Evolutionary conservation across 2,797 vertebrate species (phyloP).

Genomic region (Gymnothorax reevesii): DNA sequence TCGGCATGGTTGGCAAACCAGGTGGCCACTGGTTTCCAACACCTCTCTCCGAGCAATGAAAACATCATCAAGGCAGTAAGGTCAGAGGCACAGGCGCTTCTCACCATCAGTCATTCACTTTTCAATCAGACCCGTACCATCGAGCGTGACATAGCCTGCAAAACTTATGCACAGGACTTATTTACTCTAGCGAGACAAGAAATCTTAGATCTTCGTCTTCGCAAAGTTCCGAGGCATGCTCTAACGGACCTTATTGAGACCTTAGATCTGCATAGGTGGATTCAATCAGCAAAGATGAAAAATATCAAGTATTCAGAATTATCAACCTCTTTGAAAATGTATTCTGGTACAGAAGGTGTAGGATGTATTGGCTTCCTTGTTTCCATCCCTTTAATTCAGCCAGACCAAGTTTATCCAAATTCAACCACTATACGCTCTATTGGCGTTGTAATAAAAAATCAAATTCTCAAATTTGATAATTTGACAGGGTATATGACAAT

Average conservation of each 20-base stretch:
- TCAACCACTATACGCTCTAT: too few species aligned
- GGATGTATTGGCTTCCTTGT: background rate
- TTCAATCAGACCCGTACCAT: conserved; percentile 23
- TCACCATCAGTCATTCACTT: background rate
- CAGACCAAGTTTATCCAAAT: background rate
- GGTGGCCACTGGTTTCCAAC: too few species aligned
- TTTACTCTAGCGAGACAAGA: conserved; percentile 27
- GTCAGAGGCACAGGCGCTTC: too few species aligned
- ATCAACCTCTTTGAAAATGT: conserved; percentile 15
- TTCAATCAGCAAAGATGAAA: conserved; percentile 17
- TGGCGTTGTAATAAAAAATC: too few species aligned
- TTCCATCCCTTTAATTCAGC: background rate
- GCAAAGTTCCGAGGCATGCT: background rate
- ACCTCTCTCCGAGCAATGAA: too few species aligned
- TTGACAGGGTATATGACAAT: too few species aligned
- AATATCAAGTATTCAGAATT: conserved; percentile 7
- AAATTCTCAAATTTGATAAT: too few species aligned
- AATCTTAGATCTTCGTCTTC: conserved; percentile 18
- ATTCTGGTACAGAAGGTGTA: conserved; percentile 8
- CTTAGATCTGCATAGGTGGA: conserved; percentile 24
- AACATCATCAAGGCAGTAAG: too few species aligned
- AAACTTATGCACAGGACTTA: conserved; percentile 26
- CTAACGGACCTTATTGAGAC: conserved; percentile 1
- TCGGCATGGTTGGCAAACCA: too few species aligned
- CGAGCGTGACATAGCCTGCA: conserved; percentile 13